Evolutionary conservation across 1,140 invertebrate genomes (phyloP).

Genomic region (Drosophila micromelanica): DNA sequence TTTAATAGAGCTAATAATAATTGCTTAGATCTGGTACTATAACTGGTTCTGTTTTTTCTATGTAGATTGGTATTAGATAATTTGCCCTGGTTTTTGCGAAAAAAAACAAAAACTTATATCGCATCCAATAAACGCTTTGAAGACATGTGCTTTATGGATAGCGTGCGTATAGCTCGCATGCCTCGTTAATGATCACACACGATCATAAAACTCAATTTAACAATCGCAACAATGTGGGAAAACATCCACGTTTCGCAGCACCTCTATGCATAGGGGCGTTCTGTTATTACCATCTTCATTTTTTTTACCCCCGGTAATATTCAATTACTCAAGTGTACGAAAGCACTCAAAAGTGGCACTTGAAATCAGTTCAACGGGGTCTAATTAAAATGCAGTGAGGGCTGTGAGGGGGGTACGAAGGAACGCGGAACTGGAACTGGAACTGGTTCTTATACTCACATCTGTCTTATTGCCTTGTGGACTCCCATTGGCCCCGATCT

Average conservation of each 20-base stretch:
- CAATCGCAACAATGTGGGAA: background rate
- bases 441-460: conserved; percentile 29
- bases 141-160: conserved; percentile 2
- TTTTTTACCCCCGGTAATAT: background rate
- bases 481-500: conserved; percentile 30
- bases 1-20: background rate
- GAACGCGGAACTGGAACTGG: conserved; percentile 20
- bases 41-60: conserved; percentile 5
- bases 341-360: background rate
- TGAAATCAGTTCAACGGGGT: background rate
- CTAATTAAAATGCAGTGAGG: background rate
- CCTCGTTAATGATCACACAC: background rate
- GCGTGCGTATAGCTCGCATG: background rate
- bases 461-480: conserved; percentile 21
- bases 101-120: background rate
- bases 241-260: no score
- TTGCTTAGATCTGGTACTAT: conserved; percentile 1
- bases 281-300: no score
- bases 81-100: background rate
- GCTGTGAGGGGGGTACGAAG: background rate
- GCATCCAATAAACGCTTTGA: background rate
- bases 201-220: conserved; percentile 6
- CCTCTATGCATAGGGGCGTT: background rate
- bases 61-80: conserved; percentile 15
- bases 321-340: conserved; percentile 15